A percentile compares a stretch with the other conserved stretches of the same genome.
Conservation (phyloP, 2,888 invertebrate species). For the Drosophila pegasa region DNA sequence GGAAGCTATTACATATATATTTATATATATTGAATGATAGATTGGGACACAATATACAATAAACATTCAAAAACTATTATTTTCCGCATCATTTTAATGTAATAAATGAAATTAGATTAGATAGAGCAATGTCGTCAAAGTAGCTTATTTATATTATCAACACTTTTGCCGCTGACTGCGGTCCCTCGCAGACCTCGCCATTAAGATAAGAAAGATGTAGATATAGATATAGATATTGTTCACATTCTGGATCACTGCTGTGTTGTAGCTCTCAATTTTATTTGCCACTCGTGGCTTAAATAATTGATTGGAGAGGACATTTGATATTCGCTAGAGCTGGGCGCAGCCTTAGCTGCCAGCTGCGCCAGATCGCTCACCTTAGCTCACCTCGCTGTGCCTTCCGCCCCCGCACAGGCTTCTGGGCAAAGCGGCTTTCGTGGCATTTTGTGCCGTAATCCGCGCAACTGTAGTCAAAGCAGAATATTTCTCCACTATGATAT, state of each 20-base stretch:
- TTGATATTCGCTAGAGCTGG: slow-evolving; percentile 9
- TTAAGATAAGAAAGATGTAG: no score
- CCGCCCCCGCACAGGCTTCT: slow-evolving; percentile 26
- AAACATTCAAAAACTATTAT: no score
- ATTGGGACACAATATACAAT: no score
- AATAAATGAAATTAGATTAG: no score
- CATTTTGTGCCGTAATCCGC: slow-evolving; percentile 72
- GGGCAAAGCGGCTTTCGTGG: slow-evolving; percentile 62
- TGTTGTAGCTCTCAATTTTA: not conserved
- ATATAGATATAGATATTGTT: not conserved
- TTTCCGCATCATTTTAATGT: no score
- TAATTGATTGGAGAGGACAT: slow-evolving; percentile 28
- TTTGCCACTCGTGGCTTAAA: not conserved
- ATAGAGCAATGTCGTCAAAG: slow-evolving; percentile 76
- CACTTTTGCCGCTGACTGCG: slow-evolving; percentile 59
- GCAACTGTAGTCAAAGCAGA: slow-evolving; percentile 72
- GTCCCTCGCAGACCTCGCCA: slow-evolving; percentile 53
- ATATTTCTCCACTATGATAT: slow-evolving; percentile 6
- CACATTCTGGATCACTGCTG: not conserved
- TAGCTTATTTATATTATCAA: slow-evolving; percentile 82
- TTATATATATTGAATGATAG: no score
- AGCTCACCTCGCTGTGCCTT: not conserved
- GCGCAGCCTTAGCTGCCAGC: slow-evolving; percentile 42
- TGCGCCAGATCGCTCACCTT: not conserved
- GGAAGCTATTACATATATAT: no score